These are phyloP conservation scores for Stenotaenia linearis DNA, from an alignment of 2,888 invertebrate genomes.

Conservation along the genomic window DNA sequence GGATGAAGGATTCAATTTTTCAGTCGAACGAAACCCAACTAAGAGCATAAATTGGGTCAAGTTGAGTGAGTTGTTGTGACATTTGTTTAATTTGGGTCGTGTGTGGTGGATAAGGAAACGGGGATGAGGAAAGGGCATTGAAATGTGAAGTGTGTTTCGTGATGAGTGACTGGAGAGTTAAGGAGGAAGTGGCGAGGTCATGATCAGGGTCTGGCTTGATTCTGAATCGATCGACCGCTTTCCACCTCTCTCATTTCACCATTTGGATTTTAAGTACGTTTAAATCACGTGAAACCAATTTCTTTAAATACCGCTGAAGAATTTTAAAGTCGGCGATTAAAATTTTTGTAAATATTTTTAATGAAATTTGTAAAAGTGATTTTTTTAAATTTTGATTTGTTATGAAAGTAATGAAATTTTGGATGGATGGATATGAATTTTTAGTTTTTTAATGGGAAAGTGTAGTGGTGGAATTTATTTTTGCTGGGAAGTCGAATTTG, in stretches of 20 bases:
- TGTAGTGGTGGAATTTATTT: no score
- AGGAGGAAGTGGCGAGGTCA: constrained; percentile 16
- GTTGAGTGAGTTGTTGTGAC: background rate
- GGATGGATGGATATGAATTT: no score
- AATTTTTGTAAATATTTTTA: background rate
- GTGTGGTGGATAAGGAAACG: background rate
- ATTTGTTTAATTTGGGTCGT: background rate
- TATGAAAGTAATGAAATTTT: no score
- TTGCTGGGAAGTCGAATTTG: background rate
- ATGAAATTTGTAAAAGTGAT: no score
- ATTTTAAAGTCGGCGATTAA: background rate
- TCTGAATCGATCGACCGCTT: constrained; percentile 1
- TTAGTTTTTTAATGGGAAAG: no score
- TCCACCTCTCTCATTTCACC: background rate
- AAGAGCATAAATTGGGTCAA: background rate
- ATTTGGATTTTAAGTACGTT: background rate
- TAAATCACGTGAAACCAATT: constrained; percentile 3
- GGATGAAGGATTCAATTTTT: no score
- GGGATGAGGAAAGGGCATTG: background rate
- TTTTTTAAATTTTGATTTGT: no score
- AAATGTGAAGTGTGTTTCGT: background rate
- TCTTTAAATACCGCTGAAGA: background rate
- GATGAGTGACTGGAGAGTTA: background rate
- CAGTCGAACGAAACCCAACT: no score
- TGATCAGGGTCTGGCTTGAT: constrained; percentile 18